These are phyloP conservation scores for Beaufortia kweichowensis DNA, from an alignment of 2,113 vertebrate genomes.

Conservation along the genomic window DNA sequence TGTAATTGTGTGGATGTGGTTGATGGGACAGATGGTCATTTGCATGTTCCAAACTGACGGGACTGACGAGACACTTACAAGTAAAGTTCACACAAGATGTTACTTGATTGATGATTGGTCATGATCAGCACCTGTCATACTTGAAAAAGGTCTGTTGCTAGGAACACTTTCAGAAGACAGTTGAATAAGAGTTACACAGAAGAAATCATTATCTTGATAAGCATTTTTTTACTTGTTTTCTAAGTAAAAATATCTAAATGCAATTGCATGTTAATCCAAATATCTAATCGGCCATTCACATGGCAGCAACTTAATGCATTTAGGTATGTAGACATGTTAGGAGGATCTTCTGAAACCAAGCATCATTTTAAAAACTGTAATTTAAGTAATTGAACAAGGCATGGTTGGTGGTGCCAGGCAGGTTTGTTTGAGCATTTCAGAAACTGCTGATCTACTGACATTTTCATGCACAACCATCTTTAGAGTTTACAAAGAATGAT, in stretches of 20 bases:
- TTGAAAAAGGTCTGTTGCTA: not conserved
- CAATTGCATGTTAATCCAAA: too few species aligned
- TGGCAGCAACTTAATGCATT: too few species aligned
- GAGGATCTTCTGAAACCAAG: too few species aligned
- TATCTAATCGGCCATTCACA: too few species aligned
- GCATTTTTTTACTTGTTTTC: not conserved
- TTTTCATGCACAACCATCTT: too few species aligned
- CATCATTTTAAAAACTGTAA: too few species aligned
- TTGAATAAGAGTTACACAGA: not conserved
- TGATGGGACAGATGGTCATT: constrained; percentile 55
- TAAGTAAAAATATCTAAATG: not conserved
- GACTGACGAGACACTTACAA: constrained; percentile 20
- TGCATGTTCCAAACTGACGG: constrained; percentile 44
- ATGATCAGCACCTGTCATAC: not conserved
- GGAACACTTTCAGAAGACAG: not conserved
- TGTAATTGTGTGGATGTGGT: constrained; percentile 42
- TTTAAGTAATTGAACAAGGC: too few species aligned
- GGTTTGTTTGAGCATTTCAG: too few species aligned
- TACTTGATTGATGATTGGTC: constrained; percentile 18
- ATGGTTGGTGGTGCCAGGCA: too few species aligned
- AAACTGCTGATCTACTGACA: too few species aligned
- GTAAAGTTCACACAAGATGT: constrained; percentile 40
- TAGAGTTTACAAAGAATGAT: too few species aligned
- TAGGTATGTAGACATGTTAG: too few species aligned
- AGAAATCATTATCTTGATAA: not conserved